Evolutionary conservation across 2,113 vertebrate species (phyloP).

Genomic region (Carlito syrichta): DNA sequence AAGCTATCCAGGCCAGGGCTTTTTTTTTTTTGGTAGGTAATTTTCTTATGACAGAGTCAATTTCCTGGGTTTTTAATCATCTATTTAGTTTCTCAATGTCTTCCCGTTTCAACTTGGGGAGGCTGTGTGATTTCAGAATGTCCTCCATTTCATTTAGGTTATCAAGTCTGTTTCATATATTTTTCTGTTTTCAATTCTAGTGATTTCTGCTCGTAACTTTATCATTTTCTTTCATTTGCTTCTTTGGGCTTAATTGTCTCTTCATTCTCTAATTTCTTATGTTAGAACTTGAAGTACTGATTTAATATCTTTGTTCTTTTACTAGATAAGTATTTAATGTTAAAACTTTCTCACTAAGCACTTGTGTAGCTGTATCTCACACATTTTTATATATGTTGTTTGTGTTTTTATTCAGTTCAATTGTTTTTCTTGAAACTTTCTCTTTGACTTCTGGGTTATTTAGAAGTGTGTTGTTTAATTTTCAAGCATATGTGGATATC

Average conservation of each 20-base stretch:
- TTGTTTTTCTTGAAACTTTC: neutral
- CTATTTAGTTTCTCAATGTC: no score
- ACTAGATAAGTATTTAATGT: neutral
- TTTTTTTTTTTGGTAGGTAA: no score
- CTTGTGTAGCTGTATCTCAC: neutral
- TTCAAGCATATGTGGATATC: neutral
- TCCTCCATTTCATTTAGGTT: no score
- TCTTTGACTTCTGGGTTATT: neutral
- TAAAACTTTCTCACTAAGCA: neutral
- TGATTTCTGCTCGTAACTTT: neutral
- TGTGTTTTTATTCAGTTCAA: neutral
- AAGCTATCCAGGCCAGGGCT: no score
- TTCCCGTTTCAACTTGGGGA: no score
- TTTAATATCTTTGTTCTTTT: neutral
- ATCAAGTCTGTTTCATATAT: no score
- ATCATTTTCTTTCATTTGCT: neutral
- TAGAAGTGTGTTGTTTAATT: neutral
- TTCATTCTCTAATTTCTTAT: neutral
- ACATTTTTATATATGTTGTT: neutral
- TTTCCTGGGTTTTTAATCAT: no score
- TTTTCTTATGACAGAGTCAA: no score
- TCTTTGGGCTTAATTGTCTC: neutral
- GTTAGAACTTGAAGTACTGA: neutral
- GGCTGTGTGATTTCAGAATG: no score
- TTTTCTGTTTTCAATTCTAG: neutral